Evolutionary conservation across 1,140 invertebrate genomes (phyloP).

Genomic region (Eulimnadia texana): DNA sequence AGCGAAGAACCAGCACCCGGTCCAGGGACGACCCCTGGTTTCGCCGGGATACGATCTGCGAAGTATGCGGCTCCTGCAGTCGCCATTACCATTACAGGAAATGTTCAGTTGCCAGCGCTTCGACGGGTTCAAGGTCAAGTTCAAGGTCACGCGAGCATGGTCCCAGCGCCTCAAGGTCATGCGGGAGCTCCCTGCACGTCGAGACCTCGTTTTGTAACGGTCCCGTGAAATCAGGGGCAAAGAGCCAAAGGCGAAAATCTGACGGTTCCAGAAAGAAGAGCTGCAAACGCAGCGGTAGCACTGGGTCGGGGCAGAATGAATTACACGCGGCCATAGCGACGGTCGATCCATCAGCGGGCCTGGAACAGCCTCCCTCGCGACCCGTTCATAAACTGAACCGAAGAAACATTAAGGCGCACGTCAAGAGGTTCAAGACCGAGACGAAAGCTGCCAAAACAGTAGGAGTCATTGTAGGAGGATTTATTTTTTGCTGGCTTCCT

Average conservation of each 20-base stretch:
- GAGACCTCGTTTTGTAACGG: no score
- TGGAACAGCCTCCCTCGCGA: conserved; percentile 39
- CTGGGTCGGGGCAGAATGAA: not conserved
- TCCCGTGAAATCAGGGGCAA: no score
- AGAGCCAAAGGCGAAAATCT: no score
- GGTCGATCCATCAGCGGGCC: no score
- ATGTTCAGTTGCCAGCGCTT: not conserved
- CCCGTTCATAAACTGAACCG: conserved; percentile 60
- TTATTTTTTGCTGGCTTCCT: conserved; percentile 84
- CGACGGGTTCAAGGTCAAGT: not conserved
- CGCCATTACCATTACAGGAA: not conserved
- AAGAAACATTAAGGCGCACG: conserved; percentile 69
- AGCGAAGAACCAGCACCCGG: no score
- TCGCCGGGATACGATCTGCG: not conserved
- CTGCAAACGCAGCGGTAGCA: no score
- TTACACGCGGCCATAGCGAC: not conserved
- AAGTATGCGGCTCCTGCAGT: not conserved
- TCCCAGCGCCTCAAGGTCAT: no score
- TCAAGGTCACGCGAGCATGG: not conserved
- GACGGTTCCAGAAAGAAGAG: no score
- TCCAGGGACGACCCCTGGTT: no score
- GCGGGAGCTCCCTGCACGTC: no score
- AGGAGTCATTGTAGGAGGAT: conserved; percentile 76
- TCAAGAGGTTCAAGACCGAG: conserved; percentile 74
- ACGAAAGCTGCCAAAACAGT: conserved; percentile 87